A percentile compares a stretch with the other conserved stretches of the same genome.
Conservation (phyloP, 2,113 vertebrate species). For the Dolichotis patagonum region DNA sequence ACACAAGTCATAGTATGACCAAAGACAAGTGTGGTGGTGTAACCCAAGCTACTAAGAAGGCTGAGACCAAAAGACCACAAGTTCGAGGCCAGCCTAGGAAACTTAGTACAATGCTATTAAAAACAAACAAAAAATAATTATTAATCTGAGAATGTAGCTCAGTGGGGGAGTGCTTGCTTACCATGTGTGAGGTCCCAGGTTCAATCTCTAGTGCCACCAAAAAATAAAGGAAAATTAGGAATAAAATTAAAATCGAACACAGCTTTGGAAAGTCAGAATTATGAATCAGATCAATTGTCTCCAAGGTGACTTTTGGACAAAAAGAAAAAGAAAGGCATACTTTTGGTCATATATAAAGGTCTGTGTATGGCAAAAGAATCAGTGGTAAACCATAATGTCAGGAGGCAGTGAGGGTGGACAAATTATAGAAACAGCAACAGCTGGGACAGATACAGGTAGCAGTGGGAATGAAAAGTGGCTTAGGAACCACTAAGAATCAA, state of each 20-base stretch:
- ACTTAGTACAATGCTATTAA: not conserved
- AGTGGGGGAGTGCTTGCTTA: not conserved
- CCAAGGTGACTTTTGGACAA: not conserved
- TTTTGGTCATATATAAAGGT: not conserved
- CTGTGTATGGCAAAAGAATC: not conserved
- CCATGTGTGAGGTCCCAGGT: not conserved
- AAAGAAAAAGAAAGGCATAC: not conserved
- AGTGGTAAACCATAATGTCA: not conserved
- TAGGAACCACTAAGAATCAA: not conserved
- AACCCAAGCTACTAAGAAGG: not conserved
- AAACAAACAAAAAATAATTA: not conserved
- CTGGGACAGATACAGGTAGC: not conserved
- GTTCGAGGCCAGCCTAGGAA: not conserved
- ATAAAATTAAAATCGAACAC: not conserved
- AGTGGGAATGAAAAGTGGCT: not conserved
- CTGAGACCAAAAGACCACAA: not conserved
- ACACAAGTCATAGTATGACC: not conserved
- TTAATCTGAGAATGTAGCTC: not conserved
- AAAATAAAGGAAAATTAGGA: not conserved
- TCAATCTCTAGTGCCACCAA: not conserved
- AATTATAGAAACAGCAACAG: not conserved
- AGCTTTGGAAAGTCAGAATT: not conserved
- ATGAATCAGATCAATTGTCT: slow-evolving; percentile 46
- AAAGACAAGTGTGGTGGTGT: not conserved
- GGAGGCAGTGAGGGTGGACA: not conserved